Conservation (phyloP, 2,888 invertebrate genomes). For the Thysanoteuthis rhombus region DNA sequence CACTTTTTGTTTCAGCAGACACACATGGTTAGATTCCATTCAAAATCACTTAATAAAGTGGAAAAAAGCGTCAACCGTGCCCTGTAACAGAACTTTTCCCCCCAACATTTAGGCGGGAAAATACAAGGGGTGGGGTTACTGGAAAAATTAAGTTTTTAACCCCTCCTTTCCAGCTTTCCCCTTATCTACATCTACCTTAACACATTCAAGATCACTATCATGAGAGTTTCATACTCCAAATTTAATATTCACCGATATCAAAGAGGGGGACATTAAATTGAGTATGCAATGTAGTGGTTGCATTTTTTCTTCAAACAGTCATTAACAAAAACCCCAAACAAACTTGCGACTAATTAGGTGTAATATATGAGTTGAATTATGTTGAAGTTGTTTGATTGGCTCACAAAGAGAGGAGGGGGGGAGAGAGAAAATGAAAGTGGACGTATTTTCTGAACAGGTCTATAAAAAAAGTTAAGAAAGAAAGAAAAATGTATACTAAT, state of each 20-base stretch:
- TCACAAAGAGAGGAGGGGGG: too few relatives aligned
- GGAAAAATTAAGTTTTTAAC: not conserved
- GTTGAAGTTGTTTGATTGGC: not conserved
- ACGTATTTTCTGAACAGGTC: not conserved
- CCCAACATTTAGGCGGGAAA: slow-evolving; percentile 13
- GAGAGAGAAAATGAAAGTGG: not conserved
- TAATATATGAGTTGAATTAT: not conserved
- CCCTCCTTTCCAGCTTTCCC: not conserved
- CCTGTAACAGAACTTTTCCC: too few relatives aligned
- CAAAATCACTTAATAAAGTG: not conserved
- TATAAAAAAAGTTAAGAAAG: not conserved
- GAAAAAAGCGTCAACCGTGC: not conserved
- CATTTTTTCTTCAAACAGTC: too few relatives aligned
- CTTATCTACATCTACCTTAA: not conserved
- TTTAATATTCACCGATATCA: not conserved
- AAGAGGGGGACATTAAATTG: too few relatives aligned
- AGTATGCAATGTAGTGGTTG: too few relatives aligned
- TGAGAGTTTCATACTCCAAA: not conserved
- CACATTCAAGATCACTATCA: not conserved
- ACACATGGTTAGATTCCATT: not conserved
- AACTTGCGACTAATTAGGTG: not conserved
- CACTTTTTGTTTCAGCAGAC: not conserved
- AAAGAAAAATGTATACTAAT: not conserved
- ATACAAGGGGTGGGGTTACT: not conserved
- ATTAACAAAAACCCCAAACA: too few relatives aligned